Percentiles rank a stretch among this genome's conserved stretches.
phyloP scores from a whole-genome alignment of 1,140 invertebrate species.

The Theocolax elegans region DNA sequence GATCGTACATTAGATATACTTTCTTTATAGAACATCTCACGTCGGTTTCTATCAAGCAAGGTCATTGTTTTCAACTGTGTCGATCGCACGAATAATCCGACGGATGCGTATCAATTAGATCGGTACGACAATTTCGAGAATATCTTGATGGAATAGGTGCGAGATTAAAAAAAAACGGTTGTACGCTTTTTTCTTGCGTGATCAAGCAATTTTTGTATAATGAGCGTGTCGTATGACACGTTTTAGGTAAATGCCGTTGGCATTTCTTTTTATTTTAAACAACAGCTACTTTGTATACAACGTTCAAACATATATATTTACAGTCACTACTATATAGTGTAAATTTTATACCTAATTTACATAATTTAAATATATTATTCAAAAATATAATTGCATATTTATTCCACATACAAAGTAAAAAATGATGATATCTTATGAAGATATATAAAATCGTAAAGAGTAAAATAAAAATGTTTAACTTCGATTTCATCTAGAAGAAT shows the following conservation, averaged over 20 bases:
- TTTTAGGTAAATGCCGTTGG: neutral
- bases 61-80: conserved; percentile 49
- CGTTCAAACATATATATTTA: neutral
- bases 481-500: too few species aligned
- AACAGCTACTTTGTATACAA: neutral
- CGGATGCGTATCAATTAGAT: neutral
- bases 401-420: too few species aligned
- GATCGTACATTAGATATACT: neutral
- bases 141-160: neutral
- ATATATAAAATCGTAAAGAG: too few species aligned
- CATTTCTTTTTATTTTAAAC: too few species aligned
- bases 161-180: neutral
- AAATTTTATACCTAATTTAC: neutral
- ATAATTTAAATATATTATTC: neutral
- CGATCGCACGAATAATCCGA: neutral
- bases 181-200: neutral
- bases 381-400: too few species aligned
- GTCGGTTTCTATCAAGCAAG: conserved; percentile 38
- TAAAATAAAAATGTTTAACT: too few species aligned
- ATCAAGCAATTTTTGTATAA: neutral
- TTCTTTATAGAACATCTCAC: neutral
- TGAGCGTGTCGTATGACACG: conserved; percentile 3
- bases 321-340: neutral
- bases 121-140: neutral
- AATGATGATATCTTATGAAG: too few species aligned